Percentiles rank a stretch among this genome's conserved stretches.
phyloP scores from a whole-genome alignment of 1,140 invertebrate species.

The Maconellicoccus hirsutus region DNA sequence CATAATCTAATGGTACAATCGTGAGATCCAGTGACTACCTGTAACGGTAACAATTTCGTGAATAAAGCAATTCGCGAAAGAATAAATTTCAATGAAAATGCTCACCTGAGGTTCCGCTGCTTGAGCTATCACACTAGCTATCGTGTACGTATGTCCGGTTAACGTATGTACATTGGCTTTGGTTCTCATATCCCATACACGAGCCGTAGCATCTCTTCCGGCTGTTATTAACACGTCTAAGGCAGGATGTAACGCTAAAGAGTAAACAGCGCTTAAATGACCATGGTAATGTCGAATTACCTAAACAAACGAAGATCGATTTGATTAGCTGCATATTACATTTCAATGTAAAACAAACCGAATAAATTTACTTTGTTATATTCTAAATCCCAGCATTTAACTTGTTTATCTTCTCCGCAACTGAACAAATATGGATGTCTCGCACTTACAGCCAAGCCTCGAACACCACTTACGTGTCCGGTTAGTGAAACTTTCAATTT shows the following conservation, averaged over 20 bases:
- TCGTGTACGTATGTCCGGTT: slow-evolving; percentile 93
- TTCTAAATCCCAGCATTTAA: slow-evolving; percentile 99
- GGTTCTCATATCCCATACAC: slow-evolving; percentile 98
- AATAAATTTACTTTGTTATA: slow-evolving; percentile 75
- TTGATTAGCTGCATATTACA: neutral
- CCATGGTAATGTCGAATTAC: slow-evolving; percentile 98
- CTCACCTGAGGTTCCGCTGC: slow-evolving; percentile 79
- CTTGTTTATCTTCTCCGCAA: slow-evolving; percentile 97
- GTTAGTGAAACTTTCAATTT: slow-evolving; percentile 94
- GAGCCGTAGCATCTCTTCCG: slow-evolving; percentile 86
- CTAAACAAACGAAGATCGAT: slow-evolving; percentile 33
- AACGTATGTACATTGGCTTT: slow-evolving; percentile 97
- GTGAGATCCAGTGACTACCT: slow-evolving; percentile 68
- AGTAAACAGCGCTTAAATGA: slow-evolving; percentile 93
- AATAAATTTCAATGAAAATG: slow-evolving; percentile 11
- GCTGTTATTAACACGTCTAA: slow-evolving; percentile 91
- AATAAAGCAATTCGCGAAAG: slow-evolving; percentile 1
- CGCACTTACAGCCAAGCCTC: slow-evolving; percentile 84
- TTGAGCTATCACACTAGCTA: slow-evolving; percentile 87
- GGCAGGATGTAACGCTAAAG: slow-evolving; percentile 84
- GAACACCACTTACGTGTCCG: slow-evolving; percentile 93
- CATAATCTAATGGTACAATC: slow-evolving; percentile 84
- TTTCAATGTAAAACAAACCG: neutral
- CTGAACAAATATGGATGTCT: slow-evolving; percentile 97
- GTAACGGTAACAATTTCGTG: slow-evolving; percentile 16